A percentile compares a stretch with the other conserved stretches of the same genome.
These are phyloP conservation scores for Fundulus diaphanus DNA, from an alignment of 2,797 vertebrate genomes.

Conservation along the genomic window DNA sequence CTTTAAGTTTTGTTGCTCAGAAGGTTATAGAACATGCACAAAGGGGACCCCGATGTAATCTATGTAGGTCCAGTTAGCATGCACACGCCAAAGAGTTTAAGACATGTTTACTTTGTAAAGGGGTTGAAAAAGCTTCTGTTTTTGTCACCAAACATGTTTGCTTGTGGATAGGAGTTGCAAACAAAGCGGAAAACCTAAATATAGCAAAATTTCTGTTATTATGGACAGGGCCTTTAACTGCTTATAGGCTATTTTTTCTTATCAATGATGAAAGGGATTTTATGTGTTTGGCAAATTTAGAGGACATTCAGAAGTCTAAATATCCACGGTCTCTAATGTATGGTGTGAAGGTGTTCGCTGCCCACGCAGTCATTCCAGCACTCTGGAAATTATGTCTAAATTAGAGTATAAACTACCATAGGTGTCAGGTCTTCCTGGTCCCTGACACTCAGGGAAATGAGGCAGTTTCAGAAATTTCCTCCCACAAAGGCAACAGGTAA, in stretches of 20 bases:
- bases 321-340: no score
- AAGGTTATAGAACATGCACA: neutral
- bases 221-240: neutral
- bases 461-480: conserved; percentile 51
- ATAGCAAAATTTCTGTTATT: neutral
- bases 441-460: conserved; percentile 39
- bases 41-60: neutral
- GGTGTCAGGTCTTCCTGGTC: conserved; percentile 17
- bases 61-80: neutral
- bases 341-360: neutral
- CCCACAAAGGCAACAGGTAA: conserved; percentile 64
- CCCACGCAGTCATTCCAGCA: neutral
- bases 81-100: neutral
- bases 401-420: conserved; percentile 20
- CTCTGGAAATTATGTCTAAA: conserved; percentile 16
- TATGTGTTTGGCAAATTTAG: no score
- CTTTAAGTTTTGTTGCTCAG: neutral
- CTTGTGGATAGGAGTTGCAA: neutral
- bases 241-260: no score
- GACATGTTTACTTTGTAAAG: no score
- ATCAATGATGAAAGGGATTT: no score
- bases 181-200: neutral
- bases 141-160: neutral
- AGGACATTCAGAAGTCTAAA: no score
- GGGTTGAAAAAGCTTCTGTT: neutral